Evolutionary conservation across 2,113 vertebrate species (phyloP).

Genomic region (Amphiprion ocellaris): DNA sequence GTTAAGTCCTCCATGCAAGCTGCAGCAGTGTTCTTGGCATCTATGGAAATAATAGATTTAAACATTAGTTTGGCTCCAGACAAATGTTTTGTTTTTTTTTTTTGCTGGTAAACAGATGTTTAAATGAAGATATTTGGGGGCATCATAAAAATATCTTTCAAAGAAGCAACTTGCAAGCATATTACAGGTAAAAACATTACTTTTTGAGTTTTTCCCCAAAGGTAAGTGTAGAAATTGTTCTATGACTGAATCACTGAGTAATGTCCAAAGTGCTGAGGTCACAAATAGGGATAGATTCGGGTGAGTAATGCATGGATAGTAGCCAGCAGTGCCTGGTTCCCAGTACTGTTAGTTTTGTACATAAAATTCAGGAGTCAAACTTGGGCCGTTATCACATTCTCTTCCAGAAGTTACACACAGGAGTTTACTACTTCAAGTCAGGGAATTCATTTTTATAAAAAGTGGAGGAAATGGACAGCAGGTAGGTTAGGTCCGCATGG

Average conservation of each 20-base stretch:
- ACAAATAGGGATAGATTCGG: conserved; percentile 13
- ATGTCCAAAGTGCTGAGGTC: conserved; percentile 16
- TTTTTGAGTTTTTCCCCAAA: rapidly evolving
- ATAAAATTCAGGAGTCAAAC: conserved; percentile 20
- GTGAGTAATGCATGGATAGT: conserved; percentile 24
- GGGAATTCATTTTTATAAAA: background rate
- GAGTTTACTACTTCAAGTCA: background rate
- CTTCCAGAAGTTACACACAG: background rate
- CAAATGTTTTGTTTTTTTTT: rapidly evolving
- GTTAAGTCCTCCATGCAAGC: background rate
- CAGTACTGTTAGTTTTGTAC: conserved; percentile 6
- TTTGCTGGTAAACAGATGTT: rapidly evolving
- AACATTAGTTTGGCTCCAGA: conserved; percentile 7
- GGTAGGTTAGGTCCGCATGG: conserved; percentile 22
- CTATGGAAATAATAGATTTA: conserved; percentile 11
- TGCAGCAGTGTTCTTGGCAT: background rate
- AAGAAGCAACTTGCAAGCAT: background rate
- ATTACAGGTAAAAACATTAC: background rate
- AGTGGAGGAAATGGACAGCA: conserved; percentile 1
- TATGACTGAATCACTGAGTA: background rate
- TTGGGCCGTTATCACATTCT: conserved; percentile 21
- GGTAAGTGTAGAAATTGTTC: background rate
- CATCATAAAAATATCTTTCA: background rate
- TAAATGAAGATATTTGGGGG: background rate
- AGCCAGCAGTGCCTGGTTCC: conserved; percentile 20